Conservation (phyloP, 2,888 invertebrate species). For the Epiblema foenella region DNA sequence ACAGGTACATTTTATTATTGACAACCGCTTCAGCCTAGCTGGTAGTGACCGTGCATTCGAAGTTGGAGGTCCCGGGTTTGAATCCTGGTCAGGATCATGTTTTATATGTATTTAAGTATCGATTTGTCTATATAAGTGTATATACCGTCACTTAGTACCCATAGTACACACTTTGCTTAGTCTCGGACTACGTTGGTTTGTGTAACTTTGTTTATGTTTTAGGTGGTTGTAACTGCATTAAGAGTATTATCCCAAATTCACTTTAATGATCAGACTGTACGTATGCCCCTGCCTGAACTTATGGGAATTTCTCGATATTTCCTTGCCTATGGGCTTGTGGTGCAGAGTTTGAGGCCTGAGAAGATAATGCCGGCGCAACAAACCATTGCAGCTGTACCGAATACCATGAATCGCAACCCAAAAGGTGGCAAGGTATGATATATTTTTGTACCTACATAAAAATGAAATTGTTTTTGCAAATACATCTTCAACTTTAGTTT, state of each 20-base stretch:
- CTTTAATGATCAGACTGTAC: conserved; percentile 66
- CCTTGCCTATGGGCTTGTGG: conserved; percentile 82
- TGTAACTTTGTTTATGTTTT: conserved; percentile 46
- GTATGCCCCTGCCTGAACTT: conserved; percentile 74
- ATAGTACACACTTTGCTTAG: too few relatives aligned
- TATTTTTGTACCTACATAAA: too few relatives aligned
- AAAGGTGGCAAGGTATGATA: conserved; percentile 86
- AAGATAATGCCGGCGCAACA: conserved; percentile 86
- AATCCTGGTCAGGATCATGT: too few relatives aligned
- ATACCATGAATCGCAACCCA: conserved; percentile 62
- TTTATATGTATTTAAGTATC: too few relatives aligned
- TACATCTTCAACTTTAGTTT: too few relatives aligned
- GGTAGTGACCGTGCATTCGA: too few relatives aligned
- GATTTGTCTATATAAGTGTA: too few relatives aligned
- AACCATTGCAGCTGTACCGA: conserved; percentile 82
- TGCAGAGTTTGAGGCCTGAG: conserved; percentile 69
- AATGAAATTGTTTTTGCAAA: too few relatives aligned
- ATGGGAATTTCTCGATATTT: conserved; percentile 85
- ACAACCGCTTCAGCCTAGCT: too few relatives aligned
- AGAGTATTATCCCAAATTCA: conserved; percentile 74
- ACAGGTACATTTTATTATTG: not conserved
- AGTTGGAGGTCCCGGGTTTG: too few relatives aligned
- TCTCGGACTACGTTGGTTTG: too few relatives aligned
- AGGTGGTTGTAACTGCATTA: conserved; percentile 81
- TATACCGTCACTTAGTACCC: too few relatives aligned